Base-by-base conservation (phyloP, 2,888 invertebrate genomes). In the Drosophila ustulata region DNA sequence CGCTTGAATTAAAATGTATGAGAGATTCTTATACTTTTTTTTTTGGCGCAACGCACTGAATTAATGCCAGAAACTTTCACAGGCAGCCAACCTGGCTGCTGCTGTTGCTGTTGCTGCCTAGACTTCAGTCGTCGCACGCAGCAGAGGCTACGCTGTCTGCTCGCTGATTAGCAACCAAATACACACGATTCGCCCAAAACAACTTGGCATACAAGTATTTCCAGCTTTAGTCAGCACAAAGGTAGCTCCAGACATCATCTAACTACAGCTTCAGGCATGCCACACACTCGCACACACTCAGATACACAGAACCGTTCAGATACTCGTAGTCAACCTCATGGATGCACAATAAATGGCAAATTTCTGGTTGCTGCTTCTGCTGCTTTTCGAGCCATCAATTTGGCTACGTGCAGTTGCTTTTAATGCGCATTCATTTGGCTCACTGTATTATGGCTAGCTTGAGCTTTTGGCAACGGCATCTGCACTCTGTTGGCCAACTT, bases 1-100 rank as follows among this genome's bases (percentile, higher is more conserved):
- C 61, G 71, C 52, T 78, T 76, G 80, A 78, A 78, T 78, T 80
- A 68, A 63, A 76, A 76, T 76, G 76, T 62, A 71, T 61, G 66
- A 30, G 50, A 79, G 76, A 76, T 68, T 77, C 67, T 50, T 43
- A 23, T 52, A 50, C n/a, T n/a, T 32, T n/a, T n/a, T 9, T 56
- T 26, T 53, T 56, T 49, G 47, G 34, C 26, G 26, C 45, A 51
- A 66, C 62, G 41, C 53, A 45, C 30, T 41, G 43, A 51, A 66
- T 56, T 67, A 72, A 72, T 49, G 67, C 45, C 18, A 34, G 11
- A 46, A 52, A 66, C 34, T 57, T 57, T 52, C 47, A 32, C 50
- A 57, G 11, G 45, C 59, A 73, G 30, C 34, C 55, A 28, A 30
- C 32, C 47, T 39, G 37, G 55, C 32, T 18, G 23, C 23, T 18